A percentile compares a stretch with the other conserved stretches of the same genome.
These are phyloP conservation scores for Anomalospiza imberbis DNA, from an alignment of 2,797 vertebrate genomes.

Conservation along the genomic window DNA sequence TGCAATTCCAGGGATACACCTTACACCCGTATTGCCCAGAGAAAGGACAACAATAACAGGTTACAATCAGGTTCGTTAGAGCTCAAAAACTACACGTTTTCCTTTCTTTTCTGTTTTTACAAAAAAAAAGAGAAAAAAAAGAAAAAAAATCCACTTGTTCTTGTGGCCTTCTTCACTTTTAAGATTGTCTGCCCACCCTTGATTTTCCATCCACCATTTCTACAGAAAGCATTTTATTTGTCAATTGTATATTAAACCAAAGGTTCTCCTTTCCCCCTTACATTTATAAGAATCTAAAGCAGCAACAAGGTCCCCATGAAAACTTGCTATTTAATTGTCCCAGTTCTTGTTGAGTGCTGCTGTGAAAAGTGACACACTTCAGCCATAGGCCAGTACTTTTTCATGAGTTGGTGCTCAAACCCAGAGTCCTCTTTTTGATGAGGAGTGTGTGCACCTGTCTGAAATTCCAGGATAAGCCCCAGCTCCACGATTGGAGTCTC, in stretches of 20 bases:
- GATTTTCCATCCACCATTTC: conserved; percentile 66
- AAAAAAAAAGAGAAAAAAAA: not conserved
- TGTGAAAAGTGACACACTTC: conserved; percentile 83
- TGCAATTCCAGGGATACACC: conserved; percentile 32
- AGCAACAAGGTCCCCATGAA: conserved; percentile 85
- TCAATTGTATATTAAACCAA: conserved; percentile 64
- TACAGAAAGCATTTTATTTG: conserved; percentile 64
- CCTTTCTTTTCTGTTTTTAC: conserved; percentile 14
- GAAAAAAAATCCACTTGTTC: conserved; percentile 70
- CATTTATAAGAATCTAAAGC: conserved; percentile 85
- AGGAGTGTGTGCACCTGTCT: not conserved
- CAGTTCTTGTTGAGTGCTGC: conserved; percentile 84
- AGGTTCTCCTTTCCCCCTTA: conserved; percentile 70
- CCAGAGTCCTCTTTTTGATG: not conserved
- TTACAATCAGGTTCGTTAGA: conserved; percentile 53
- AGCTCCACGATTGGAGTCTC: not conserved
- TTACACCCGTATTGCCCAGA: conserved; percentile 66
- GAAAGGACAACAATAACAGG: conserved; percentile 66
- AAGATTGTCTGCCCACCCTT: conserved; percentile 73
- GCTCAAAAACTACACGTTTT: conserved; percentile 56
- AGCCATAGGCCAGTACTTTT: conserved; percentile 79
- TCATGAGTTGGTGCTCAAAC: conserved; percentile 46
- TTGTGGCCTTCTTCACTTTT: conserved; percentile 81
- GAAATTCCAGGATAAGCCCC: not conserved
- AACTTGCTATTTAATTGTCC: conserved; percentile 82